Percentiles rank a stretch among this genome's conserved stretches.
Conservation (phyloP, 2,113 vertebrate genomes). For the Ginglymostoma cirratum region DNA sequence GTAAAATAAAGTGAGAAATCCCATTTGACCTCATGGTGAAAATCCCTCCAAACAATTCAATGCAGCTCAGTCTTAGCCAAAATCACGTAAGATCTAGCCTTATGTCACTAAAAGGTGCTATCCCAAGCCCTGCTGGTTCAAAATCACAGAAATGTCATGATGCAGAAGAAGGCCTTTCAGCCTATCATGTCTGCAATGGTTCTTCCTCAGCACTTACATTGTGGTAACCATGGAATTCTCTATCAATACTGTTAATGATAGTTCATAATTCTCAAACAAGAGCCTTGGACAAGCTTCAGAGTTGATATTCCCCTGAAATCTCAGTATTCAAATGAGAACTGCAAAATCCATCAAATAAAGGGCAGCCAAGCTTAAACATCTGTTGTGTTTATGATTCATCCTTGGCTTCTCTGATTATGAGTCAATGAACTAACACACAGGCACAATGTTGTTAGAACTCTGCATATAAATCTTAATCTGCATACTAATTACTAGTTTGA, state of each 20-base stretch:
- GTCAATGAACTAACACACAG: background rate
- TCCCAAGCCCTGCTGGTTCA: no score
- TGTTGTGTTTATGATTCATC: background rate
- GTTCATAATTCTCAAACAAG: background rate
- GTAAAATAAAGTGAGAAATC: no score
- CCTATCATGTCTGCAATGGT: no score
- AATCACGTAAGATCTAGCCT: no score
- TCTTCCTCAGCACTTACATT: background rate
- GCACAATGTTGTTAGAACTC: background rate
- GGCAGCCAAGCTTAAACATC: conserved; percentile 17
- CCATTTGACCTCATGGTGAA: no score
- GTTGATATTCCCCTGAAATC: background rate
- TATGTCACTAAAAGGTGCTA: no score
- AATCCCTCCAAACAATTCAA: no score
- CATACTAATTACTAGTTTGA: conserved; percentile 6
- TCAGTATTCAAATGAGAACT: background rate
- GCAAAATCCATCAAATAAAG: conserved; percentile 2
- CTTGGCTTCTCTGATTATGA: conserved; percentile 24
- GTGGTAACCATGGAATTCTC: background rate
- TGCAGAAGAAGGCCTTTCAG: no score
- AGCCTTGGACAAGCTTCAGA: background rate
- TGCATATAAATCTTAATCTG: conserved; percentile 21
- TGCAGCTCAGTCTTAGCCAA: no score
- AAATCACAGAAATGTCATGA: no score
- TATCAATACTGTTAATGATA: background rate